Evolutionary conservation across 2,888 invertebrate species (phyloP).

Genomic region (Neoscelio sp.): DNA sequence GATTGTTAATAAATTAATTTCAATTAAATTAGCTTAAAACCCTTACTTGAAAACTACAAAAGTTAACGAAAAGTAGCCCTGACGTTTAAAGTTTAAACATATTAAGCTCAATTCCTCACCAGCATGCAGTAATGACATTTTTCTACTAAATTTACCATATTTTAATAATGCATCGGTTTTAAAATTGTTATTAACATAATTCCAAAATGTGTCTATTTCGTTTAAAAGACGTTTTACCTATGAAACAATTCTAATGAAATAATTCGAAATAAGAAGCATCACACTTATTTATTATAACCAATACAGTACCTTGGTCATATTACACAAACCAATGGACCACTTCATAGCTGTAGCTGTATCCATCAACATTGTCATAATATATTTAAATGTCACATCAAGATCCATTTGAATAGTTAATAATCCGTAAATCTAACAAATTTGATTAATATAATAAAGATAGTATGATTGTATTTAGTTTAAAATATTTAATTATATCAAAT

Average conservation of each 20-base stretch:
- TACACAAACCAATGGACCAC: not conserved
- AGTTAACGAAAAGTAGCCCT: too few species aligned
- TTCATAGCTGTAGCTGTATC: conserved; percentile 5
- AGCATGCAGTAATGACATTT: not conserved
- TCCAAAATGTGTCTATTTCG: too few species aligned
- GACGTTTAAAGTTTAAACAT: too few species aligned
- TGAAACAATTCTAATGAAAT: too few species aligned
- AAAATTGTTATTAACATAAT: too few species aligned
- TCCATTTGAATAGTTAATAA: conserved; percentile 27
- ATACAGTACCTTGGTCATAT: conserved; percentile 9
- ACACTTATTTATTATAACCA: too few species aligned
- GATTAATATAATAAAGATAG: too few species aligned
- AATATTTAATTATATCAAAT: not conserved
- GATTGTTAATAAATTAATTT: not conserved
- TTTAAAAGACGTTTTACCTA: too few species aligned
- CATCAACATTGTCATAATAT: not conserved
- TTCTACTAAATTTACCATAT: conserved; percentile 4
- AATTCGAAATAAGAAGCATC: too few species aligned
- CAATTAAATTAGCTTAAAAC: too few species aligned
- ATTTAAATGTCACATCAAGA: conserved; percentile 3
- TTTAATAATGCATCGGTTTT: not conserved
- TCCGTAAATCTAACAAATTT: conserved; percentile 20
- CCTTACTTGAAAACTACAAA: too few species aligned
- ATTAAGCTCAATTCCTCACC: too few species aligned
- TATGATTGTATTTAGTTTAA: not conserved